Conservation (phyloP, 2,113 vertebrate genomes). For the Nanger granti region DNA sequence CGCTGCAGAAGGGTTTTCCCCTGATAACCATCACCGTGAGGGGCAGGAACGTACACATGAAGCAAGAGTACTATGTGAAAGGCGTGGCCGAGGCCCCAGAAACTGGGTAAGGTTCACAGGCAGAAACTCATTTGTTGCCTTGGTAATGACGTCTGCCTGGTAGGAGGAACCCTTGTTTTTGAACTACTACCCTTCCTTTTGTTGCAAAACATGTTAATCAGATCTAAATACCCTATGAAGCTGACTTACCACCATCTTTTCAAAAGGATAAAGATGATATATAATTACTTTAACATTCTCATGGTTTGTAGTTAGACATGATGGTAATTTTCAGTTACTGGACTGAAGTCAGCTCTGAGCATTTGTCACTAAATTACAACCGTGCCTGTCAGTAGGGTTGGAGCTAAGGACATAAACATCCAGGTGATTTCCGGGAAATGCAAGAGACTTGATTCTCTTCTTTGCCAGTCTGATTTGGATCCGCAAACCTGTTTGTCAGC, state of each 20-base stretch:
- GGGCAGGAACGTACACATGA: slow-evolving; percentile 83
- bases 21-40: slow-evolving; percentile 84
- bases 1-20: slow-evolving; percentile 91
- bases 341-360: not conserved
- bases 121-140: not conserved
- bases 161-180: not conserved
- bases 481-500: not conserved
- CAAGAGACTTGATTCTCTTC: not conserved
- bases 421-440: not conserved
- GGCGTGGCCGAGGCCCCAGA: slow-evolving; percentile 66
- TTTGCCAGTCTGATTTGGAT: not conserved
- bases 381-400: not conserved
- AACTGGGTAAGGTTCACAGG: slow-evolving; percentile 77
- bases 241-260: not conserved
- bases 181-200: not conserved
- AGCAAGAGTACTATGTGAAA: slow-evolving; percentile 86
- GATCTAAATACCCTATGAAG: not conserved
- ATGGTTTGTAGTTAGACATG: not conserved
- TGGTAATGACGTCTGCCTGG: not conserved
- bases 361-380: not conserved
- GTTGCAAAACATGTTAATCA: not conserved
- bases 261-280: not conserved
- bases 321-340: not conserved
- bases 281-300: not conserved
- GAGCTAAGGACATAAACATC: not conserved